A percentile compares a stretch with the other conserved stretches of the same genome.
Evolutionary conservation across 2,888 invertebrate species (phyloP).

Genomic region (Lasioglossum leucozonium): DNA sequence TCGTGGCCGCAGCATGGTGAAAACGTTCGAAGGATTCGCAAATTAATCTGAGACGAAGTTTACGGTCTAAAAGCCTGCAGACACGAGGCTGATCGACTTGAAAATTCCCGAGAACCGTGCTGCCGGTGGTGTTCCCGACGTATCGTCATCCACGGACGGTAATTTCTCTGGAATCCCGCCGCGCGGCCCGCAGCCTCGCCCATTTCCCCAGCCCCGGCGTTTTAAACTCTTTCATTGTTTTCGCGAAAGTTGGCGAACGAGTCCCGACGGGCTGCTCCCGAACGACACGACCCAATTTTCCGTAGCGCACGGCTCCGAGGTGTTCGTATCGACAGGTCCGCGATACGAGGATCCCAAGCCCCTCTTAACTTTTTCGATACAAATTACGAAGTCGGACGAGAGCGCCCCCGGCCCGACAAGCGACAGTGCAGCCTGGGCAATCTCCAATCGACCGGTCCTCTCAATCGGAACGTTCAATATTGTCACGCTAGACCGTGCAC

Average conservation of each 20-base stretch:
- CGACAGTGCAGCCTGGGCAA: neutral
- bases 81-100: constrained; percentile 18
- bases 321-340: constrained; percentile 50
- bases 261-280: constrained; percentile 39
- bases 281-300: constrained; percentile 55
- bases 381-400: constrained; percentile 20
- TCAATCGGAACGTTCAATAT: constrained; percentile 24
- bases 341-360: constrained; percentile 12
- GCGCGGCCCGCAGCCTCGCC: neutral
- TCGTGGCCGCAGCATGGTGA: too few relatives aligned
- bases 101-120: neutral
- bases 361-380: constrained; percentile 9
- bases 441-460: constrained; percentile 4
- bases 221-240: constrained; percentile 55
- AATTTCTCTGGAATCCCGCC: constrained; percentile 38
- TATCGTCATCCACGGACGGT: constrained; percentile 23
- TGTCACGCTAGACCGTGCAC: constrained; percentile 24
- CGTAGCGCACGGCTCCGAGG: constrained; percentile 24
- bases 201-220: neutral
- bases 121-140: neutral
- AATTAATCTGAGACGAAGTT: constrained; percentile 6
- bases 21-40: too few relatives aligned
- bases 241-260: constrained; percentile 46
- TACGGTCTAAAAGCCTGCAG: neutral
- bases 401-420: neutral